phyloP scores from a whole-genome alignment of 1,140 invertebrate species.

The Choristoneura fumiferana region DNA sequence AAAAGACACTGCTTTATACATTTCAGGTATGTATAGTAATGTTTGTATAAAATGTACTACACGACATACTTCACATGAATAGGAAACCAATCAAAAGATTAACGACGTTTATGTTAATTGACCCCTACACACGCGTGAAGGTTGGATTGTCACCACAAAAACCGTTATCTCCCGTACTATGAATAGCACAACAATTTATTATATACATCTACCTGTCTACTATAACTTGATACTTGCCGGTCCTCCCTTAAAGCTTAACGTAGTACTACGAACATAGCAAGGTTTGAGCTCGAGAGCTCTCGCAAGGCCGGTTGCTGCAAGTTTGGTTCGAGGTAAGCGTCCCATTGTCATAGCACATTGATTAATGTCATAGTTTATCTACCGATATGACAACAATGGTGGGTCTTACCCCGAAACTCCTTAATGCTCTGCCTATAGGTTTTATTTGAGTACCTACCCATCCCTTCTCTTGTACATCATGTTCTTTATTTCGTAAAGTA shows the following conservation, averaged over 20 bases:
- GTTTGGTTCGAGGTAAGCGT: conserved; percentile 61
- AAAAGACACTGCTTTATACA: no score
- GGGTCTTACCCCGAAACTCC: conserved; percentile 66
- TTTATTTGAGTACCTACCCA: conserved; percentile 61
- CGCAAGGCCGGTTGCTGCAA: conserved; percentile 33
- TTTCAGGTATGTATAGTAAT: no score
- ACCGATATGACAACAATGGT: conserved; percentile 75
- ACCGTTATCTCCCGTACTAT: conserved; percentile 46
- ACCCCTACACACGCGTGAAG: conserved; percentile 38
- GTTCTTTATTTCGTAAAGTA: conserved; percentile 30
- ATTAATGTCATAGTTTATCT: conserved; percentile 75
- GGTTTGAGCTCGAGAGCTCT: conserved; percentile 32
- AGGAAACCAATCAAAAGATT: background rate
- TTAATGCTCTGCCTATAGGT: conserved; percentile 65
- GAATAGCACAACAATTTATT: conserved; percentile 5
- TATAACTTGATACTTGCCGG: conserved; percentile 29
- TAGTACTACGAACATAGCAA: background rate
- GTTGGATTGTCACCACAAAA: conserved; percentile 52
- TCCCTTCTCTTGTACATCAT: conserved; percentile 51
- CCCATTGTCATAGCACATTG: conserved; percentile 66
- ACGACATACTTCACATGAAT: background rate
- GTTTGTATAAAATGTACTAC: no score
- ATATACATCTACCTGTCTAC: conserved; percentile 40
- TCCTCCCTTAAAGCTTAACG: no score
- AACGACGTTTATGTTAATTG: conserved; percentile 30